phyloP scores from a whole-genome alignment of 2,113 vertebrate species.

The Oreochromis spilurus region DNA sequence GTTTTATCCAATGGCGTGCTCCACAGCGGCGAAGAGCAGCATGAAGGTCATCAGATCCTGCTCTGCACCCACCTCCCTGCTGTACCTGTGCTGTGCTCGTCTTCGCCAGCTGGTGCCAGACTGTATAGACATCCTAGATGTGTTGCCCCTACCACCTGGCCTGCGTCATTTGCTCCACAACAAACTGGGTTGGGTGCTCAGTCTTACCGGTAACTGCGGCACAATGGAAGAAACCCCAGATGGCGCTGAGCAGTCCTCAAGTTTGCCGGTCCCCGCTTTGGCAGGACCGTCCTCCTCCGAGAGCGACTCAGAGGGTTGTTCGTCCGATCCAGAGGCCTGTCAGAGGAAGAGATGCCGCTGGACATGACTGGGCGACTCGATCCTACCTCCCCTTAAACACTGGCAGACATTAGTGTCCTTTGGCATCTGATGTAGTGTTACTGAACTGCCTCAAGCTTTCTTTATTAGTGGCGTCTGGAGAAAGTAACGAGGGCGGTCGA shows the following conservation, averaged over 20 bases:
- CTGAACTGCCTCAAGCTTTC: constrained; percentile 6
- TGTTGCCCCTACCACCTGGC: constrained; percentile 88
- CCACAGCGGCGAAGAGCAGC: constrained; percentile 95
- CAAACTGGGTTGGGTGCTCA: constrained; percentile 95
- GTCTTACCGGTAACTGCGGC: constrained; percentile 73
- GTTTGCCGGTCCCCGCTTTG: constrained; percentile 30
- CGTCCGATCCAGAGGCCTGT: constrained; percentile 79
- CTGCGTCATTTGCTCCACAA: constrained; percentile 90
- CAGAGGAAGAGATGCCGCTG: constrained; percentile 92
- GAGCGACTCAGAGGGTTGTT: constrained; percentile 77
- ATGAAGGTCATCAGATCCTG: constrained; percentile 98
- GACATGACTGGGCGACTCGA: constrained; percentile 70
- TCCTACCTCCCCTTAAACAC: constrained; percentile 10
- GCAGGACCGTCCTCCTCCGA: constrained; percentile 66
- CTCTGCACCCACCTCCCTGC: constrained; percentile 86
- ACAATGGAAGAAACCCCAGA: constrained; percentile 34
- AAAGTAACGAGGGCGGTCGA: background rate
- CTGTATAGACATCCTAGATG: constrained; percentile 83
- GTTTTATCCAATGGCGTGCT: constrained; percentile 97
- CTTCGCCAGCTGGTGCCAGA: constrained; percentile 89
- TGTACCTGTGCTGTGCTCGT: constrained; percentile 93
- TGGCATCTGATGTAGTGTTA: background rate
- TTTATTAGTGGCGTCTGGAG: background rate
- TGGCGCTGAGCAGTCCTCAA: constrained; percentile 16
- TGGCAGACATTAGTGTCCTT: background rate